Conservation (phyloP, 2,888 invertebrate species). For the Alloplasta piceator region DNA sequence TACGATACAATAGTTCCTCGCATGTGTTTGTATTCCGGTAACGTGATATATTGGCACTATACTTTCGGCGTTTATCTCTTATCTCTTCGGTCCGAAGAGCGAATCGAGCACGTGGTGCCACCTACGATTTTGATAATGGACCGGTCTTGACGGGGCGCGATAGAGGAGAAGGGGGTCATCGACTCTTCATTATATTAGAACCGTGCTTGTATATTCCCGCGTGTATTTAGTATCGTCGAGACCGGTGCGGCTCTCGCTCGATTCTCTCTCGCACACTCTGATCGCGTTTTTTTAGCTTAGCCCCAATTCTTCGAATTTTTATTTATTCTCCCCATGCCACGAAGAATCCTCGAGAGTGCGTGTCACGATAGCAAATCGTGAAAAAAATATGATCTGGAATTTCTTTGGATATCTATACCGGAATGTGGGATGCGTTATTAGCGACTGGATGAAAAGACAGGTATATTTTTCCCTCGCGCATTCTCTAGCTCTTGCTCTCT, state of each 20-base stretch:
- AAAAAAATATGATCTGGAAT: slow-evolving; percentile 74
- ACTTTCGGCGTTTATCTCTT: slow-evolving; percentile 37
- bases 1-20: no score
- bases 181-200: slow-evolving; percentile 65
- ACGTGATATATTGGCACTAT: no score
- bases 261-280: background rate
- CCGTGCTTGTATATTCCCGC: slow-evolving; percentile 37
- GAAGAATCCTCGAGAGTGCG: no score
- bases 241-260: slow-evolving; percentile 16
- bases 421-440: slow-evolving; percentile 66
- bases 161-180: slow-evolving; percentile 65
- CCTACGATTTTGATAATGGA: slow-evolving; percentile 61
- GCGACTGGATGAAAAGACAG: slow-evolving; percentile 69
- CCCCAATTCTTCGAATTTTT: background rate
- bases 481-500: slow-evolving; percentile 36
- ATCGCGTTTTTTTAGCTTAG: slow-evolving; percentile 32
- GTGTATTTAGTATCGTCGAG: slow-evolving; percentile 53
- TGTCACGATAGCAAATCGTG: background rate
- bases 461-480: slow-evolving; percentile 55
- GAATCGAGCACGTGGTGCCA: slow-evolving; percentile 53
- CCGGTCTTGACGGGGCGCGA: slow-evolving; percentile 70
- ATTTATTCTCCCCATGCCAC: background rate
- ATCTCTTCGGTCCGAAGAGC: slow-evolving; percentile 34
- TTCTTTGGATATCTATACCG: slow-evolving; percentile 68
- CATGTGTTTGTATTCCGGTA: no score